These are phyloP conservation scores for Apodemus agrarius DNA, from an alignment of 2,797 vertebrate species.

Conservation along the genomic window DNA sequence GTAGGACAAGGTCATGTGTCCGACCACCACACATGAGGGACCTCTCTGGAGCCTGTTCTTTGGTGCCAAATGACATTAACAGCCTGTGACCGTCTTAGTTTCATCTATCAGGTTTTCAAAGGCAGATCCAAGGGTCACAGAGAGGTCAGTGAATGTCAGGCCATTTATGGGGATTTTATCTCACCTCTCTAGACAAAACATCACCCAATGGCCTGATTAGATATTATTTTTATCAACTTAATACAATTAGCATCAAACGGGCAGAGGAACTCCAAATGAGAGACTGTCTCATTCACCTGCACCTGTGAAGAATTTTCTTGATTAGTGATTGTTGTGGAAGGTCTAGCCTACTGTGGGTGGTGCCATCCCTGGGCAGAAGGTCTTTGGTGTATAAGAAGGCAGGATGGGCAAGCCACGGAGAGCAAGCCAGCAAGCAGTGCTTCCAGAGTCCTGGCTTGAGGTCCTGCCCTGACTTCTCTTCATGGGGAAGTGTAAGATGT, in stretches of 20 bases:
- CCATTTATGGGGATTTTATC: accelerated
- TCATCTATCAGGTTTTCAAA: background rate
- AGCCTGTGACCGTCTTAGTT: background rate
- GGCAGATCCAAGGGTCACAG: too few species aligned
- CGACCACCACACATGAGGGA: accelerated
- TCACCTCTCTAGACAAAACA: background rate
- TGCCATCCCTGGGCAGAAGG: background rate
- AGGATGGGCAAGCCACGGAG: background rate
- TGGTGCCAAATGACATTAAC: background rate
- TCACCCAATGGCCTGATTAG: background rate
- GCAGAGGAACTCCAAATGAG: too few species aligned
- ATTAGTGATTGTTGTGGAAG: background rate
- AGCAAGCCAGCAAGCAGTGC: too few species aligned
- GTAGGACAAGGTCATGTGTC: background rate
- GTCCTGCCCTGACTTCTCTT: background rate
- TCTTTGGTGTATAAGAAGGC: background rate
- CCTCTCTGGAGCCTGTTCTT: background rate
- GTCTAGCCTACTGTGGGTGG: background rate
- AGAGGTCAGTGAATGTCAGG: background rate
- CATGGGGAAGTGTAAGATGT: background rate
- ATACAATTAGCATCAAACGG: too few species aligned
- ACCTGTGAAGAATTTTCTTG: background rate
- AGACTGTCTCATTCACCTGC: too few species aligned
- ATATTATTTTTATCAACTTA: background rate
- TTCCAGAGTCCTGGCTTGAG: background rate